Percentiles rank a stretch among this genome's conserved stretches.
phyloP scores from a whole-genome alignment of 2,113 vertebrate genomes.

The Panthera tigris region DNA sequence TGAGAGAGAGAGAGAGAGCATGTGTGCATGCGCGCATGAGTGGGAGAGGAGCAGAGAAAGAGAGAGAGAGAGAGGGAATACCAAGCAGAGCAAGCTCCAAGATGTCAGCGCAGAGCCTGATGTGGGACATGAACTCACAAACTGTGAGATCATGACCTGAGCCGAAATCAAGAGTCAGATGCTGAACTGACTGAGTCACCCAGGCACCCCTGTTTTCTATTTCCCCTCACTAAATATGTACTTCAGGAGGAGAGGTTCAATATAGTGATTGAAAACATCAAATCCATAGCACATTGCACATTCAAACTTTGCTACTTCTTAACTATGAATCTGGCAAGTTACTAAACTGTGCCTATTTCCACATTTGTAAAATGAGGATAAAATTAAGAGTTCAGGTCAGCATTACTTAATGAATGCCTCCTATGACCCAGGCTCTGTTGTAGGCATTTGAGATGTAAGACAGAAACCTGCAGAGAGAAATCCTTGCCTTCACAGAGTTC shows the following conservation, averaged over 20 bases:
- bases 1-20: too few species aligned
- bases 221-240: neutral
- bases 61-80: too few species aligned
- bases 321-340: neutral
- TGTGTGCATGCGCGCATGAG: too few species aligned
- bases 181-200: too few species aligned
- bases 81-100: too few species aligned
- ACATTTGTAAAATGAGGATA: neutral
- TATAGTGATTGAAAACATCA: neutral
- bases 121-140: too few species aligned
- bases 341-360: neutral
- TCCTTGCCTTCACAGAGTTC: neutral
- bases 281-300: neutral
- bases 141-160: too few species aligned
- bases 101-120: too few species aligned
- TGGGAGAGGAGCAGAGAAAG: too few species aligned
- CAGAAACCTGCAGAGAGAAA: neutral
- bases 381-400: neutral
- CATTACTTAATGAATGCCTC: neutral
- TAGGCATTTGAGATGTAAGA: neutral
- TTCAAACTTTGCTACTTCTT: neutral
- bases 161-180: too few species aligned
- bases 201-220: neutral
- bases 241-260: neutral
- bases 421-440: neutral